Percentiles rank a stretch among this genome's conserved stretches.
Conservation (phyloP, 2,888 invertebrate genomes). For the Acleris sparsana region DNA sequence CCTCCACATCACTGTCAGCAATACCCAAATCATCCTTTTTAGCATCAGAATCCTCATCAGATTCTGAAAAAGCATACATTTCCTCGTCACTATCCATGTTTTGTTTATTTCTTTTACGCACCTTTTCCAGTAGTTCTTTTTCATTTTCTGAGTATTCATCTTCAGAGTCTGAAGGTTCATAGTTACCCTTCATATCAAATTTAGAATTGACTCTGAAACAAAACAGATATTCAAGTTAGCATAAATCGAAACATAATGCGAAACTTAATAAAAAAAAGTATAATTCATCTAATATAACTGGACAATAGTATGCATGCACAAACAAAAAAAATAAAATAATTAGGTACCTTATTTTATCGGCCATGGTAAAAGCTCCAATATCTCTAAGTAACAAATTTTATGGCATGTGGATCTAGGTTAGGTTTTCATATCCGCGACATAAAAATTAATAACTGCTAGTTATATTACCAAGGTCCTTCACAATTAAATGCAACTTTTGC, state of each 20-base stretch:
- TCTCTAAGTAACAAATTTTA: conserved; percentile 12
- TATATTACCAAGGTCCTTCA: too few species aligned
- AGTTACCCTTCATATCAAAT: conserved; percentile 78
- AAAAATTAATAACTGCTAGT: too few species aligned
- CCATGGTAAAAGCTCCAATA: conserved; percentile 48
- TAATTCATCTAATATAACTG: neutral
- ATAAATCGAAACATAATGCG: too few species aligned
- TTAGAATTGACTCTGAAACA: conserved; percentile 70
- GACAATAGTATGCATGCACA: too few species aligned
- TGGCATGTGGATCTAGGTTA: conserved; percentile 33
- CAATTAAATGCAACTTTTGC: too few species aligned
- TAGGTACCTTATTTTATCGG: conserved; percentile 71
- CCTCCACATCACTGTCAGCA: conserved; percentile 91
- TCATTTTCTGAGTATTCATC: conserved; percentile 88
- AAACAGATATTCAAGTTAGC: conserved; percentile 4
- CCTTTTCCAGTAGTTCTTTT: conserved; percentile 84
- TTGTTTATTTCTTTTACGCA: conserved; percentile 78
- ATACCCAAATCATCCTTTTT: conserved; percentile 74
- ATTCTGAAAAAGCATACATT: conserved; percentile 84
- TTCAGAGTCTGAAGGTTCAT: conserved; percentile 88
- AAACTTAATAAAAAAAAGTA: neutral
- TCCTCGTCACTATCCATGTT: conserved; percentile 85
- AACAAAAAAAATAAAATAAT: neutral
- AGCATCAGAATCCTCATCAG: conserved; percentile 72
- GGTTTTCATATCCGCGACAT: conserved; percentile 14